These are phyloP conservation scores for Leptatherina wallacei DNA, from an alignment of 2,797 vertebrate species.

Conservation along the genomic window DNA sequence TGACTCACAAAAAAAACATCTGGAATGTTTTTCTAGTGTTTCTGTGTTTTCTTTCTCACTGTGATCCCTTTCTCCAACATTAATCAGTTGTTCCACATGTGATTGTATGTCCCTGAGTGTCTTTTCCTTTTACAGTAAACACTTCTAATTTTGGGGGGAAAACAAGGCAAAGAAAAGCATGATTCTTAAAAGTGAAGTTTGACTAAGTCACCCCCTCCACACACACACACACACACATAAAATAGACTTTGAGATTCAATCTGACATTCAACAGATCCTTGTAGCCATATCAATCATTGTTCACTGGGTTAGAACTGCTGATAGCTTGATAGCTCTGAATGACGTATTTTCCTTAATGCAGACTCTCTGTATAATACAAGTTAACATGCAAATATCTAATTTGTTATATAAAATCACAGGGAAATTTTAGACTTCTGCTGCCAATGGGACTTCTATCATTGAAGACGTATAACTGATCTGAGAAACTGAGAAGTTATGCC, in stretches of 20 bases:
- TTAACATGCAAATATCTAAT: too few species aligned
- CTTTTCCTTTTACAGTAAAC: constrained; percentile 14
- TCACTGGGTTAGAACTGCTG: background rate
- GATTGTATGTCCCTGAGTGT: background rate
- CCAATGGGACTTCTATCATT: background rate
- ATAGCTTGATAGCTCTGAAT: background rate
- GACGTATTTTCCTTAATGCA: background rate
- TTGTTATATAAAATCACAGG: too few species aligned
- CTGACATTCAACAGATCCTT: background rate
- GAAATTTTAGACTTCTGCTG: background rate
- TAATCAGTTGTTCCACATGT: background rate
- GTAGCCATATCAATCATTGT: background rate
- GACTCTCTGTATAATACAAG: too few species aligned
- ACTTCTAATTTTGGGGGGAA: background rate
- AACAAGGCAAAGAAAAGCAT: background rate
- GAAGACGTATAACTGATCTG: background rate
- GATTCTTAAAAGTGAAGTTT: background rate
- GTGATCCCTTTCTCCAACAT: constrained; percentile 7
- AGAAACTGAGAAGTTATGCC: too few species aligned
- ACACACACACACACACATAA: too few species aligned
- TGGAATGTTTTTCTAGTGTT: constrained; percentile 57
- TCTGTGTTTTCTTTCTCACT: constrained; percentile 25
- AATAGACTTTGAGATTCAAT: background rate
- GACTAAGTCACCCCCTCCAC: background rate
- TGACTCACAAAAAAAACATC: constrained; percentile 27